Conservation (phyloP, 1,140 invertebrate genomes). For the Pemphigus obesinymphae region DNA sequence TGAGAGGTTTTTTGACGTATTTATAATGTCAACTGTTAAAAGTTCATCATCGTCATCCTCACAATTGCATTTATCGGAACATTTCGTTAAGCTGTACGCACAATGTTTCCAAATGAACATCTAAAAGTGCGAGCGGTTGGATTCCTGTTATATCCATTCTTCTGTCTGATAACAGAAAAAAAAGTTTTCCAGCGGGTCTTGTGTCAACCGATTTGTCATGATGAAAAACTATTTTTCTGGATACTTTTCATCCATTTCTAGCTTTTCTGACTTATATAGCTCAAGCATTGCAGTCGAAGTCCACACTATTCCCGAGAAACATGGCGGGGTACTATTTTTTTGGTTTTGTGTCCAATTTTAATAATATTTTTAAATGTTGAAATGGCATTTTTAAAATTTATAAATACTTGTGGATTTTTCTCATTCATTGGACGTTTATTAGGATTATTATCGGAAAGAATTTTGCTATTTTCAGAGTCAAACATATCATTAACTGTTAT, state of each 20-base stretch:
- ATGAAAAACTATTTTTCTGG: background rate
- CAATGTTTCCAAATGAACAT: background rate
- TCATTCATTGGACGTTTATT: no score
- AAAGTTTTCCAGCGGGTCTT: no score
- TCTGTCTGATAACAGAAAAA: background rate
- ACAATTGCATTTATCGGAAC: background rate
- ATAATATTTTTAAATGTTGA: background rate
- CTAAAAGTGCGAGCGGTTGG: background rate
- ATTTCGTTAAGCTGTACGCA: background rate
- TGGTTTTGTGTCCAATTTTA: background rate
- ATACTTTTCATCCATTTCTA: background rate
- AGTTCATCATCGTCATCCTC: background rate
- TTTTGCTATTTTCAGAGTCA: no score
- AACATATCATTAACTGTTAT: no score
- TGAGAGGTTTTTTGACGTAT: no score
- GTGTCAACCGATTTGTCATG: background rate
- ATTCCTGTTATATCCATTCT: background rate
- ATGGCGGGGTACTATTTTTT: background rate
- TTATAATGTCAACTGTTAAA: no score
- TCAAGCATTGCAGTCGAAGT: background rate
- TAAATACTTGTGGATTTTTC: background rate
- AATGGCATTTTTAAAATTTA: background rate
- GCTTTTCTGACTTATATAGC: background rate
- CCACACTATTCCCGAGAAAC: background rate
- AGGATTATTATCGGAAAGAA: no score